These are phyloP conservation scores for Sinocyclocheilus maitianheensis DNA, from an alignment of 2,113 vertebrate genomes.

Conservation along the genomic window DNA sequence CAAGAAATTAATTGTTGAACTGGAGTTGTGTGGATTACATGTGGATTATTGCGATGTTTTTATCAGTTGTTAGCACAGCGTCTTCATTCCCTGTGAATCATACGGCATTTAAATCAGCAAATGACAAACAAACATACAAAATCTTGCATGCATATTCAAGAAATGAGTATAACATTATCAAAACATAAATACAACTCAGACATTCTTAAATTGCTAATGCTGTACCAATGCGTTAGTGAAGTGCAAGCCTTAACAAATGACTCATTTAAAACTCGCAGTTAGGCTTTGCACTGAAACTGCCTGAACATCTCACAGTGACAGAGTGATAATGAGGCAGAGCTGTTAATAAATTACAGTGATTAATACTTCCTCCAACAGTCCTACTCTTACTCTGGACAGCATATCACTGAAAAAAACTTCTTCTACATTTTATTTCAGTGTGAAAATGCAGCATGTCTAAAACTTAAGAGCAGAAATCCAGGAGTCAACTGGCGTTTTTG, in stretches of 20 bases:
- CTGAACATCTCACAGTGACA: constrained; percentile 25
- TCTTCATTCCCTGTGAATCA: not conserved
- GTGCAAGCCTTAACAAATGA: not conserved
- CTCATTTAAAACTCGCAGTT: not conserved
- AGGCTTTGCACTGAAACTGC: constrained; percentile 1
- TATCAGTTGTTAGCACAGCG: no score
- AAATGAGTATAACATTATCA: not conserved
- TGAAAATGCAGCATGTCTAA: constrained; percentile 13
- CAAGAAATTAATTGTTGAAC: no score
- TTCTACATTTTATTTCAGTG: not conserved
- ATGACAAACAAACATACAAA: not conserved
- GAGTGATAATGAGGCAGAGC: constrained; percentile 35
- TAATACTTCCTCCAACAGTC: constrained; percentile 7
- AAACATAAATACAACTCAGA: not conserved
- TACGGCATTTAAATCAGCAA: not conserved
- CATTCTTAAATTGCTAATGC: not conserved
- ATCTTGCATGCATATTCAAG: not conserved
- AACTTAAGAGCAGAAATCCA: not conserved
- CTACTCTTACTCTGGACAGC: not conserved
- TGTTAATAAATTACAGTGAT: constrained; percentile 18
- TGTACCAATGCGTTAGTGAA: not conserved
- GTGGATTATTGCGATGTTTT: no score
- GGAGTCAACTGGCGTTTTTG: not conserved
- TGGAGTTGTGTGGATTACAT: no score
- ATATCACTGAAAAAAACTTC: constrained; percentile 14